These are phyloP conservation scores for Cordilura impudica DNA, from an alignment of 2,888 invertebrate genomes.

Conservation along the genomic window DNA sequence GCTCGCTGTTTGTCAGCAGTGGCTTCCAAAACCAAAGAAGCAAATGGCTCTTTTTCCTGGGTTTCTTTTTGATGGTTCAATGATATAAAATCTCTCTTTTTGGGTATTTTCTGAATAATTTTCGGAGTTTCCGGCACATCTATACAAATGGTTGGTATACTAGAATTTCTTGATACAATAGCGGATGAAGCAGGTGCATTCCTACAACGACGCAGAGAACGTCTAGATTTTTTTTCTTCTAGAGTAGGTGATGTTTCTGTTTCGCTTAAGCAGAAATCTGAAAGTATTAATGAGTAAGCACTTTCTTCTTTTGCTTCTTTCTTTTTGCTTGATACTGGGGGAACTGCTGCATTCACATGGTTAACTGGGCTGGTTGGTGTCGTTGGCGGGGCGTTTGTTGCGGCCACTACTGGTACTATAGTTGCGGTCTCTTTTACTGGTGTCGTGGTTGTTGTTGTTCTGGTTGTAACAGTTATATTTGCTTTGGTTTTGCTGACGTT, in stretches of 20 bases:
- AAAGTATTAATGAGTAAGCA: slow-evolving; percentile 31
- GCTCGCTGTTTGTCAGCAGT: slow-evolving; percentile 20
- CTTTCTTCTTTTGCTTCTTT: slow-evolving; percentile 35
- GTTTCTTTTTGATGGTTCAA: slow-evolving; percentile 12
- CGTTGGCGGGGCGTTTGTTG: neutral
- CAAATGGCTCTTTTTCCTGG: neutral
- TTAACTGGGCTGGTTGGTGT: neutral
- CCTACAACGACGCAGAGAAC: slow-evolving; percentile 32
- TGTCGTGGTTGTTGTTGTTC: slow-evolving; percentile 10
- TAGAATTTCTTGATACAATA: neutral
- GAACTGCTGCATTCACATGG: no score
- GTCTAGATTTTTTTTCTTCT: slow-evolving; percentile 26
- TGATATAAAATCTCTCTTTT: slow-evolving; percentile 49
- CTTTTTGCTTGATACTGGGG: neutral
- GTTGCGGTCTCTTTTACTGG: slow-evolving; percentile 2
- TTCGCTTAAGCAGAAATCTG: slow-evolving; percentile 45
- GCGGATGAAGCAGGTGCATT: neutral
- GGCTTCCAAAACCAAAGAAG: neutral
- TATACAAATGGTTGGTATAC: slow-evolving; percentile 28
- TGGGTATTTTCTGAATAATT: slow-evolving; percentile 55
- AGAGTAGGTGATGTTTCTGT: neutral
- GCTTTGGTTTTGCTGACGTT: neutral
- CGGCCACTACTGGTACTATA: neutral
- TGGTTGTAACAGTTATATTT: neutral
- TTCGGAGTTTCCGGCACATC: slow-evolving; percentile 43